A percentile compares a stretch with the other conserved stretches of the same genome.
These are phyloP conservation scores for Anastrepha ludens DNA, from an alignment of 1,140 invertebrate genomes.

Conservation along the genomic window DNA sequence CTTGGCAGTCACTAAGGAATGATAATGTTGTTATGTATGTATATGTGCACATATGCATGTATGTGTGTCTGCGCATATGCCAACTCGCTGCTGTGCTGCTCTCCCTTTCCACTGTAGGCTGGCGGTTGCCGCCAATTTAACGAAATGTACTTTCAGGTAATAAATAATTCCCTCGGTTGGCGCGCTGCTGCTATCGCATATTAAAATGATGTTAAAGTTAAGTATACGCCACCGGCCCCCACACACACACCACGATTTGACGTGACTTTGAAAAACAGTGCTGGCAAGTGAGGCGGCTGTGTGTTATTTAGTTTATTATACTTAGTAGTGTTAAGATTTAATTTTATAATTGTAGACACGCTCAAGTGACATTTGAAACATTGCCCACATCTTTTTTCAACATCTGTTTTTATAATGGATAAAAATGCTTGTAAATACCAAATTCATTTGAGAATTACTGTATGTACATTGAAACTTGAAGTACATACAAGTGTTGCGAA, in stretches of 20 bases:
- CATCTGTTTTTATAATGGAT: conserved; percentile 22
- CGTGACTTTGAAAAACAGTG: not conserved
- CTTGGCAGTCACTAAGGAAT: too few species aligned
- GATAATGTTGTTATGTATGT: too few species aligned
- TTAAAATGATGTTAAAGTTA: conserved; percentile 16
- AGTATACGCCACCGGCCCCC: not conserved
- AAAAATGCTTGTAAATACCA: not conserved
- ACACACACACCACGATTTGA: not conserved
- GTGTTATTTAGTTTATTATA: not conserved
- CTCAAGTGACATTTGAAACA: not conserved
- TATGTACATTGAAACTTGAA: not conserved
- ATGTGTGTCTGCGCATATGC: not conserved
- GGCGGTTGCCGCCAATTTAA: not conserved
- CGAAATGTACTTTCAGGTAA: conserved; percentile 2
- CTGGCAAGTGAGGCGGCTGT: not conserved
- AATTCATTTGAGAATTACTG: not conserved
- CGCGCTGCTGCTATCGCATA: conserved; percentile 12
- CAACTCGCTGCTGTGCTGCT: not conserved
- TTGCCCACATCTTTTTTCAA: not conserved
- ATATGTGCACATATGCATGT: not conserved
- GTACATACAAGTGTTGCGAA: too few species aligned
- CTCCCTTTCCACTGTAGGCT: not conserved
- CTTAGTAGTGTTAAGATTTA: conserved; percentile 1
- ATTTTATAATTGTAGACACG: conserved; percentile 23
- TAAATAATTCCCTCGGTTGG: conserved; percentile 13